A percentile compares a stretch with the other conserved stretches of the same genome.
Evolutionary conservation across 2,888 invertebrate genomes (phyloP).

Genomic region (Hylaea fasciaria): DNA sequence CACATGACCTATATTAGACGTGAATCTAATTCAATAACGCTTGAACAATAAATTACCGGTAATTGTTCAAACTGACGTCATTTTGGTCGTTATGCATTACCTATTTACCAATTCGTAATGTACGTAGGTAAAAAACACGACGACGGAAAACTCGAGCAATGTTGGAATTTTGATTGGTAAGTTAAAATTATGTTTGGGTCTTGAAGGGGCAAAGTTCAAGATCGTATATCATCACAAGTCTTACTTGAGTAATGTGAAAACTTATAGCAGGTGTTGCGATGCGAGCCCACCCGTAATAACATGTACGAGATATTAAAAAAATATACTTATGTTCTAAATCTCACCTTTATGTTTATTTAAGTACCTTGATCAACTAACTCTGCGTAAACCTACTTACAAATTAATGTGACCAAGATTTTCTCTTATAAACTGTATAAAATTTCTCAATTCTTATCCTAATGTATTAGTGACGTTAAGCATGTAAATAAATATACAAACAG

Average conservation of each 20-base stretch:
- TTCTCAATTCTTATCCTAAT: not conserved
- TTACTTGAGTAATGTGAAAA: too few relatives aligned
- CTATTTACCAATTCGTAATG: slow-evolving; percentile 34
- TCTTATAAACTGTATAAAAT: not conserved
- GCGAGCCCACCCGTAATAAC: too few relatives aligned
- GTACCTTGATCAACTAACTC: too few relatives aligned
- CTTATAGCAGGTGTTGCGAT: too few relatives aligned
- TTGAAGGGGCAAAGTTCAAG: slow-evolving; percentile 48
- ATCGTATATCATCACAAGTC: slow-evolving; percentile 32
- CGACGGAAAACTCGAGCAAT: slow-evolving; percentile 4
- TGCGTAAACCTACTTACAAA: too few relatives aligned
- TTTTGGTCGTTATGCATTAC: slow-evolving; percentile 29
- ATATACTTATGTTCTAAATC: too few relatives aligned
- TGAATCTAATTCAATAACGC: slow-evolving; percentile 28
- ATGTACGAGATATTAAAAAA: too few relatives aligned
- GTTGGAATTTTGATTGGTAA: slow-evolving; percentile 16
- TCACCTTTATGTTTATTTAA: too few relatives aligned
- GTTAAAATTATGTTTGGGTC: slow-evolving; percentile 15
- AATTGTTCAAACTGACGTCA: slow-evolving; percentile 38
- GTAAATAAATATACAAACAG: slow-evolving; percentile 38
- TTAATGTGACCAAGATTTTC: not conserved
- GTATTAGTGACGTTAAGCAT: slow-evolving; percentile 19
- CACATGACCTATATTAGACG: slow-evolving; percentile 32
- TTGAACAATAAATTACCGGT: slow-evolving; percentile 26
- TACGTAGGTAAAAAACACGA: slow-evolving; percentile 8